Base-by-base conservation (phyloP, 2,797 vertebrate species). In the Kryptopterus vitreolus region DNA sequence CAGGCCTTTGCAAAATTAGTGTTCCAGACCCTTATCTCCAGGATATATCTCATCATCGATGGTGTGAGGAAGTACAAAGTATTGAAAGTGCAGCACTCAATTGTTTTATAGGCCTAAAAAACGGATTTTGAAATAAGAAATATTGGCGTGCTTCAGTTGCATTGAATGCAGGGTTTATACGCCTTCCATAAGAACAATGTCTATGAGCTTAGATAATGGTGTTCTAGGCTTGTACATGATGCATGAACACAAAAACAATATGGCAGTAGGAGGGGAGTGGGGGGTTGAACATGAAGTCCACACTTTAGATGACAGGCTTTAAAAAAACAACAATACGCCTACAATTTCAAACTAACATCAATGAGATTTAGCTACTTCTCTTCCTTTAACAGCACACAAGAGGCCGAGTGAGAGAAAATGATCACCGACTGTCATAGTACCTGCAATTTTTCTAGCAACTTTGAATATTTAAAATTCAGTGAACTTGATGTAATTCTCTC, bases 381-480 rank as follows among this genome's bases (percentile, higher is more conserved):
- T n/a, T 16, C 7, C n/a, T 43, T 31, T n/a, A 31, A 46, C 74
- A 33, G 11, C 29, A 52, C 29, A 20, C 22, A 10, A 15, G 57
- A 68, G 22, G 9, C 33, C 43, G n/a, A 5, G n/a, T 5, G 12
- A 78, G 26, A 52, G 33, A 15, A 15, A 66, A 53, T 52, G 11
- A 65, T 83, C 83, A 83, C 77, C 73, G 46, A 48, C 79, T 81
- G 78, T 75, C 82, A 75, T 71, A 29, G 82, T 75, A 65, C n/a
- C 76, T 84, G 77, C 78, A 66, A 29, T 50, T 70, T 68, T 18
- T 7, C 29, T 59, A 46, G 26, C n/a, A 48, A 16, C 20, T 13
- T 20, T 53, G 29, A 57, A 57, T 66, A 46, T 53, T 79, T 53
- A 73, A 73, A 38, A 63, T 79, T 52, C 59, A 62, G 12, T 62